These are phyloP conservation scores for Andrena dorsata DNA, from an alignment of 2,888 invertebrate species.

Conservation along the genomic window DNA sequence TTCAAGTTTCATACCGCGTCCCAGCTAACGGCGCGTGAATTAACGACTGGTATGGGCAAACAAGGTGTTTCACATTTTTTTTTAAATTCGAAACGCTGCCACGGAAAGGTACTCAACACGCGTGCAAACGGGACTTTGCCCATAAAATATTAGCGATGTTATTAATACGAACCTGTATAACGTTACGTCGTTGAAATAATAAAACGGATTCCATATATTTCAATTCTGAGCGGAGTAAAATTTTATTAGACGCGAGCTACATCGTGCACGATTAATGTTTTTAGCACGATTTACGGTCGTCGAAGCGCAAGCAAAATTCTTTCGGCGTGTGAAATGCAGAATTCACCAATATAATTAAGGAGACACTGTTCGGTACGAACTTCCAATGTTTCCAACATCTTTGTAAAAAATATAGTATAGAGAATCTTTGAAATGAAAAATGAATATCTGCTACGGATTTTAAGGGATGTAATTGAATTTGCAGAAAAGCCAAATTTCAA, in stretches of 20 bases:
- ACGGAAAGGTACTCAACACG: background rate
- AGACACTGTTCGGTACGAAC: no score
- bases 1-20: slow-evolving; percentile 26
- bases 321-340: no score
- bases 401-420: no score
- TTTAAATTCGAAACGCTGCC: background rate
- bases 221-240: background rate
- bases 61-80: background rate
- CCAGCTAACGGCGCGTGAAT: slow-evolving; percentile 19
- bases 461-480: no score
- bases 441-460: no score
- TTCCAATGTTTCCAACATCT: no score
- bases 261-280: background rate
- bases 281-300: background rate
- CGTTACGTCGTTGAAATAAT: background rate
- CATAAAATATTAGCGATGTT: slow-evolving; percentile 12
- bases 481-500: no score
- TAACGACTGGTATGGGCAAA: background rate
- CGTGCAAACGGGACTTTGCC: background rate
- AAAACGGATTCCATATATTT: background rate
- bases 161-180: background rate
- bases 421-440: no score
- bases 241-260: background rate
- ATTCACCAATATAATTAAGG: no score
- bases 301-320: no score